Conservation (phyloP, 2,888 invertebrate species). For the Pterobdella sp. region DNA sequence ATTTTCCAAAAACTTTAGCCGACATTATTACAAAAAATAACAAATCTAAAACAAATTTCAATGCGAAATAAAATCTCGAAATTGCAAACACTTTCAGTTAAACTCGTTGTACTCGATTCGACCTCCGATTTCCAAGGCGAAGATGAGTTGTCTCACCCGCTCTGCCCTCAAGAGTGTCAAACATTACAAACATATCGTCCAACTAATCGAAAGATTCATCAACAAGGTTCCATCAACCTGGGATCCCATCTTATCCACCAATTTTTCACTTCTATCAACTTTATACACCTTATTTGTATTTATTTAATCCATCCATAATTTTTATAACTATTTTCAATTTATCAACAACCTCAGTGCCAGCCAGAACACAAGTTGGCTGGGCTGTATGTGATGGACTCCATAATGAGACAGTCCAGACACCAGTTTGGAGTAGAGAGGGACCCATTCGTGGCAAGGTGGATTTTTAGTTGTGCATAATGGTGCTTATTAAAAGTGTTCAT, state of each 20-base stretch:
- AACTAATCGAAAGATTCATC: conserved; percentile 97
- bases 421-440: conserved; percentile 95
- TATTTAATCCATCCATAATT: background rate
- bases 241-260: background rate
- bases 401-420: conserved; percentile 91
- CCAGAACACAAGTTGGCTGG: conserved; percentile 97
- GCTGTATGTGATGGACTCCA: conserved; percentile 95
- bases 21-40: too few relatives aligned
- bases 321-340: too few relatives aligned
- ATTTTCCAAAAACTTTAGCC: too few relatives aligned
- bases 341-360: too few relatives aligned
- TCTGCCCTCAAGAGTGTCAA: conserved; percentile 97
- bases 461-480: too few relatives aligned
- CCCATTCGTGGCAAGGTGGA: conserved; percentile 90
- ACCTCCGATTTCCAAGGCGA: conserved; percentile 96
- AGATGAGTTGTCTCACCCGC: conserved; percentile 93
- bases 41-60: too few relatives aligned
- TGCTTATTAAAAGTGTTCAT: too few relatives aligned
- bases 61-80: too few relatives aligned
- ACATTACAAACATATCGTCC: conserved; percentile 98
- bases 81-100: conserved; percentile 75
- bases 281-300: background rate
- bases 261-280: background rate
- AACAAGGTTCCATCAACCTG: conserved; percentile 60
- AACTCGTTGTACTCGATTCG: conserved; percentile 90